Evolutionary conservation across 2,113 vertebrate genomes (phyloP), one percentile per base, ranked within the genome.

Genomic region (Antigone vipio): DNA sequence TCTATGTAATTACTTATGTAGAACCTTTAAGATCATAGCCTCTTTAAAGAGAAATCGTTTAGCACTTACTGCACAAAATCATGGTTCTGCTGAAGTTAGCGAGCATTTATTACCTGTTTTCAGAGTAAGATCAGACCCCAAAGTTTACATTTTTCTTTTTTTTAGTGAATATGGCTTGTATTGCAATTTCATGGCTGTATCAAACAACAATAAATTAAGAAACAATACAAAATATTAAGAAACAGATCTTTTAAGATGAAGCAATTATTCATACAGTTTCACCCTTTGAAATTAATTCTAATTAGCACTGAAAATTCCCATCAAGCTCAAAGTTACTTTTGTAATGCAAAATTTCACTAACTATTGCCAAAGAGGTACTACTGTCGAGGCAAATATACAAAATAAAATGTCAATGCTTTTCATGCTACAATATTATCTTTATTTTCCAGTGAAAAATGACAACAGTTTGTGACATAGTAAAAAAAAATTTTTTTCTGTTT

Each of bases 361-460:
- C 34, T 66, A 16, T 79, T 75, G n/a, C 30, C 18, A 68, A 40
- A 87, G 34, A 90, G 30, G 20, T 44, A 81, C 21, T 69, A 58
- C 11, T 64, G 26, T n/a, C 14, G 71, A 81, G 52, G 64, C 12
- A 90, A 92, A 88, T 47, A 93, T 1, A 88, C 44, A 84, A 84
- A 89, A 75, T 38, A 72, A 87, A 91, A 81, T 40, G 15, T 26
- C 73, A 34, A 45, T 42, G 11, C 6, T 32, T 89, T 95, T 87
- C 19, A 81, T 92, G 76, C 95, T 56, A 60, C n/a, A 63, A 55
- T 77, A 59, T 78, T 71, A 56, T 49, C 22, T 97, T 95, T 95
- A 95, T 92, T 97, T 93, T 82, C 55, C 66, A 92, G 60, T 94
- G 64, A 52, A 95, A 95, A 96, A 94, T 60, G 26, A 89, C 35